Evolutionary conservation across 2,797 vertebrate species (phyloP).

Genomic region (Oreochromis grahami): DNA sequence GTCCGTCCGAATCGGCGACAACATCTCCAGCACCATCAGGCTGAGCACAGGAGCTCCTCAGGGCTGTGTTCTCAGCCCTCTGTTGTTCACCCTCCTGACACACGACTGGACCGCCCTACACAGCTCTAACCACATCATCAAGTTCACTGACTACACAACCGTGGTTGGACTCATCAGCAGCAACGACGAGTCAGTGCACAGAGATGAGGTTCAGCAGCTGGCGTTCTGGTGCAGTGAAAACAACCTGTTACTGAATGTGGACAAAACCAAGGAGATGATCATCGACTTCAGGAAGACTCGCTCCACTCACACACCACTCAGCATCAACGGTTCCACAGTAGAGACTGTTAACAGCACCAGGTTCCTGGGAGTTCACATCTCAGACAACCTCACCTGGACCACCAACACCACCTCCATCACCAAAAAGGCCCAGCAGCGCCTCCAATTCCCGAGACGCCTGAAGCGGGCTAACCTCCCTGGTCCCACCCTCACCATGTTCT

Average conservation of each 20-base stretch:
- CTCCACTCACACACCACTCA: fast-evolving
- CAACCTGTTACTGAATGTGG: background rate
- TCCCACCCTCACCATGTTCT: background rate
- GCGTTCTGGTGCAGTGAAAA: background rate
- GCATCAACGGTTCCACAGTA: background rate
- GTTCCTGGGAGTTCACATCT: background rate
- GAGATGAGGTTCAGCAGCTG: background rate
- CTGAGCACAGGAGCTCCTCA: background rate
- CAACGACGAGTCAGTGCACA: background rate
- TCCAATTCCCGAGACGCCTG: background rate
- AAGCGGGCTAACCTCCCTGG: background rate
- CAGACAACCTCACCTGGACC: background rate
- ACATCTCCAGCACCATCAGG: fast-evolving
- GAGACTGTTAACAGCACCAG: background rate
- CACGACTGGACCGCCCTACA: background rate
- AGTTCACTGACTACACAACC: fast-evolving
- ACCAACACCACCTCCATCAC: fast-evolving
- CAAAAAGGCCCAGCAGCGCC: background rate
- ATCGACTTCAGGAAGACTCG: background rate
- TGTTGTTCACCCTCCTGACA: background rate
- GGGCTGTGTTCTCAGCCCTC: background rate
- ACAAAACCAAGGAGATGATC: background rate
- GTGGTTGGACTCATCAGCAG: background rate
- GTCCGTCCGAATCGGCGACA: fast-evolving
- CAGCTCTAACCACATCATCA: background rate